Percentiles rank a stretch among this genome's conserved stretches.
Evolutionary conservation across 2,797 vertebrate species (phyloP).

Genomic region (Smutsia temminckii): DNA sequence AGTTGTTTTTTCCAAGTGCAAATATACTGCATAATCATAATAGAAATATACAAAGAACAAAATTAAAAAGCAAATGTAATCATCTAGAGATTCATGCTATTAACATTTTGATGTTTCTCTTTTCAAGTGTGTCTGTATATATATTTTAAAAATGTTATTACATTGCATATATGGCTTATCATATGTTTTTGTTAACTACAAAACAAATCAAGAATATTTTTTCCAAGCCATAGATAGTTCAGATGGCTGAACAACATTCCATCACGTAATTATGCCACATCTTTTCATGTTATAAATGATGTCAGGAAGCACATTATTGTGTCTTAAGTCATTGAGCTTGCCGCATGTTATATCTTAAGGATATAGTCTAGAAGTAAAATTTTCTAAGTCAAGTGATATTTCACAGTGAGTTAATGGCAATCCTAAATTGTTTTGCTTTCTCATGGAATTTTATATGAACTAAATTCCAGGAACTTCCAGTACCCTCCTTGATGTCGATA

Average conservation of each 20-base stretch:
- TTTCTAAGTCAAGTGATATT: background rate
- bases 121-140: background rate
- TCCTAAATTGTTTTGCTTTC: background rate
- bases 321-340: background rate
- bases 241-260: background rate
- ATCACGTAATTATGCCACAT: background rate
- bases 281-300: background rate
- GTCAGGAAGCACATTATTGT: background rate
- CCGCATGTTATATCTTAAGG: background rate
- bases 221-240: background rate
- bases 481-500: background rate
- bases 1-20: background rate
- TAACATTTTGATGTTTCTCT: conserved; percentile 4
- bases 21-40: background rate
- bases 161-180: background rate
- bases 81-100: background rate
- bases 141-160: background rate
- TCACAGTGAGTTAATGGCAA: background rate
- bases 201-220: background rate
- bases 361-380: background rate
- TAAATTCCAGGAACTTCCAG: background rate
- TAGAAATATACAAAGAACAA: background rate
- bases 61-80: background rate
- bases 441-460: background rate
- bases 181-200: background rate